A percentile compares a stretch with the other conserved stretches of the same genome.
Conservation (phyloP, 2,113 vertebrate genomes). For the Sander lucioperca region DNA sequence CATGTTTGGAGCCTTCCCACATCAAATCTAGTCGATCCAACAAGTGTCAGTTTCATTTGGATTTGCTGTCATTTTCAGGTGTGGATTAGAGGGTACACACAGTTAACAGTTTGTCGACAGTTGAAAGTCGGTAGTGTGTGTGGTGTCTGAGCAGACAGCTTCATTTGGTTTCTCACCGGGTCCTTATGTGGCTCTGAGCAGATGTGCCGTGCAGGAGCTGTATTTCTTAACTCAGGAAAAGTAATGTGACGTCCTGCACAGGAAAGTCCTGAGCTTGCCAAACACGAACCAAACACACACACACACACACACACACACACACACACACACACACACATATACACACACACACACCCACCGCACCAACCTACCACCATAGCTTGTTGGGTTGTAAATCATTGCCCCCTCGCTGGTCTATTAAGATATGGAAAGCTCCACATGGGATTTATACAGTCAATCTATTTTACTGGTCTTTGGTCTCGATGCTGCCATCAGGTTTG, state of each 20-base stretch:
- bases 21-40: neutral
- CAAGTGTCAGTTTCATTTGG: conserved; percentile 21
- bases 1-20: neutral
- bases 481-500: conserved; percentile 77
- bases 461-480: conserved; percentile 82
- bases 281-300: conserved; percentile 28
- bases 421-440: conserved; percentile 82
- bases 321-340: conserved; percentile 63
- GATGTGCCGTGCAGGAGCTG: conserved; percentile 50
- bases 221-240: conserved; percentile 65
- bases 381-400: conserved; percentile 79
- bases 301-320: no score
- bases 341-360: conserved; percentile 7
- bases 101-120: conserved; percentile 35
- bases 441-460: conserved; percentile 84
- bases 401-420: conserved; percentile 80
- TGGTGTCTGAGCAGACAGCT: conserved; percentile 50
- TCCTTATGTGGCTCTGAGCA: conserved; percentile 55
- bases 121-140: conserved; percentile 39
- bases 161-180: conserved; percentile 50
- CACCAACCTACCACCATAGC: conserved; percentile 36
- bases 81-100: conserved; percentile 22
- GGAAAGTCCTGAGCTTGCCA: conserved; percentile 69
- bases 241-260: conserved; percentile 57
- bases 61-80: conserved; percentile 22